Base-by-base conservation (phyloP, 2,797 vertebrate genomes). In the Scolopax bukidnonensis region DNA sequence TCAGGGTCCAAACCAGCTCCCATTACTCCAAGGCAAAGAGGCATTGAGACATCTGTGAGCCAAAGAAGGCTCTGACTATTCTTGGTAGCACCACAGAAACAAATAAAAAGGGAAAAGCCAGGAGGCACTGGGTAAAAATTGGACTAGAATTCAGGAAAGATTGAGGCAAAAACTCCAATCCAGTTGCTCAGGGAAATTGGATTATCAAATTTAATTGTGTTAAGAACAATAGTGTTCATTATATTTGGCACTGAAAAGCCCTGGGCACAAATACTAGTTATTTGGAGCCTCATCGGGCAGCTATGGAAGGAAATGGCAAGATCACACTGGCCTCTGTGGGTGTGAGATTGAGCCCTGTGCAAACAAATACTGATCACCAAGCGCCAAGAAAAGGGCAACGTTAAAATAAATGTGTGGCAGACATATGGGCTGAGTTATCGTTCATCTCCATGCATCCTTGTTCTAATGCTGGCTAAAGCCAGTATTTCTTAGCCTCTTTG, bases 201-300 rank as follows among this genome's bases (percentile, higher is more conserved):
- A 87, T 95, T 96, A 95, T 94, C 91, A 90, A 91, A 91, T 80
- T 57, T 85, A 93, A 95, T 96, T 96, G 96, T 96, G 65, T 95
- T 79, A 78, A 85, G 94, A 95, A 96, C 88, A 95, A 95, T 96
- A 80, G 53, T 7, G 30, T 94, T 93, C 89, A 84, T 96, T 96
- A 64, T 92, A 82, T 85, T 97, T 96, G 96, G 95, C 93, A 90
- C 75, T 65, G 75, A 74, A 92, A 91, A 83, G 25, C 61, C 50
- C 57, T 89, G 88, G 79, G 86, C 90, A 93, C 40, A 87, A 96
- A 80, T n/a, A 24, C 30, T 61, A 11, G 19, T 77, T 89, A 61
- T 85, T 93, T 71, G 75, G 78, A 74, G 7, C 86, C 53, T 87
- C 41, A 12, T 78, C 1, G 11, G 71, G 65, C 75, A 59, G 53